phyloP scores from a whole-genome alignment of 2,888 invertebrate genomes.

The Scaptomyza cyrtandrae region DNA sequence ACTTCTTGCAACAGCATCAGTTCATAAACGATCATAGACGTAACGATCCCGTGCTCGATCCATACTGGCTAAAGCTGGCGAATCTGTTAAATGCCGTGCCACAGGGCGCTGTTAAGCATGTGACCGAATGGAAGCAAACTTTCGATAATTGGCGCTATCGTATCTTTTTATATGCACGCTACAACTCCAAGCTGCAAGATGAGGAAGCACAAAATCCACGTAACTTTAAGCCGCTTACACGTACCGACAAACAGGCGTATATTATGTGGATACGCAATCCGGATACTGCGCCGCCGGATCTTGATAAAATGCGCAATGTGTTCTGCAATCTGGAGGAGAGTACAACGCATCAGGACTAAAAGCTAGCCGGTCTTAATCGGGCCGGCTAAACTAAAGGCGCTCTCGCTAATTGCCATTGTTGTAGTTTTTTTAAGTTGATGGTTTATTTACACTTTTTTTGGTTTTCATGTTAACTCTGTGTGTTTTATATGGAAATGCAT shows the following conservation, averaged over 20 bases:
- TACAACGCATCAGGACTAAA: conserved; percentile 73
- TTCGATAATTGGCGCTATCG: conserved; percentile 83
- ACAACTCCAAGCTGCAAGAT: conserved; percentile 81
- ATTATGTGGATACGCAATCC: conserved; percentile 82
- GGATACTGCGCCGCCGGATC: conserved; percentile 81
- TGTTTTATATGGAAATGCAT: conserved; percentile 60
- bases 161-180: conserved; percentile 81
- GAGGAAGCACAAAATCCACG: conserved; percentile 80
- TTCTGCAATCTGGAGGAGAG: conserved; percentile 81
- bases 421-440: conserved; percentile 45
- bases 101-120: conserved; percentile 80
- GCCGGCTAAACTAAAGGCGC: conserved; percentile 30
- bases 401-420: conserved; percentile 62
- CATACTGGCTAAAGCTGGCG: conserved; percentile 81
- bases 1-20: conserved; percentile 81
- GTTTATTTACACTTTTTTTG: conserved; percentile 17
- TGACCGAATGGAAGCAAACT: conserved; percentile 81
- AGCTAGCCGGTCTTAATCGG: conserved; percentile 29
- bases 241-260: conserved; percentile 81
- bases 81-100: conserved; percentile 81
- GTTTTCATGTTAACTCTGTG: conserved; percentile 59
- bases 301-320: conserved; percentile 83
- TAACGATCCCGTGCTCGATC: conserved; percentile 79
- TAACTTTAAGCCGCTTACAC: conserved; percentile 81
- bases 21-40: conserved; percentile 81